Percentiles rank a stretch among this genome's conserved stretches.
phyloP scores from a whole-genome alignment of 2,797 vertebrate genomes.

The Sebastes jordani region DNA sequence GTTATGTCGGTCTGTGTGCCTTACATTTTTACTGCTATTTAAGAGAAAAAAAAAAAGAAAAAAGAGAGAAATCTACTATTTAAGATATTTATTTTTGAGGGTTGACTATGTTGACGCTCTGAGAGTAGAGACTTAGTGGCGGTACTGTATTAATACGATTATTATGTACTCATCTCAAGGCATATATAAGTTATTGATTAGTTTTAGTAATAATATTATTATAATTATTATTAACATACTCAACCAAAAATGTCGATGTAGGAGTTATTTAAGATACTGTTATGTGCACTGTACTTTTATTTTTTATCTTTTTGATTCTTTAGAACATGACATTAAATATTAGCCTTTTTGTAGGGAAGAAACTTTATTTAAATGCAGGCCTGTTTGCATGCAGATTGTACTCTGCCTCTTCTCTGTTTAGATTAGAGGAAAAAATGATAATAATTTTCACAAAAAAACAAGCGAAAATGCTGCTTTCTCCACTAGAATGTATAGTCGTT shows the following conservation, averaged over 20 bases:
- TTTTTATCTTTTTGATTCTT: conserved; percentile 87
- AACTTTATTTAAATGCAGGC: conserved; percentile 83
- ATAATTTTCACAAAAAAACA: conserved; percentile 70
- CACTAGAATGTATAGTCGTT: conserved; percentile 89
- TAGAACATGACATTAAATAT: conserved; percentile 89
- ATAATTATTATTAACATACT: conserved; percentile 91
- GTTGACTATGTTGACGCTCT: conserved; percentile 94
- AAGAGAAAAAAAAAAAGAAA: conserved; percentile 62
- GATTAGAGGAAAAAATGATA: conserved; percentile 66
- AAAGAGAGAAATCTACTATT: conserved; percentile 79
- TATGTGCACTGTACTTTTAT: conserved; percentile 94
- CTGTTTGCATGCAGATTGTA: conserved; percentile 77
- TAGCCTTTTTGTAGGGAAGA: conserved; percentile 82
- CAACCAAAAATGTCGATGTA: conserved; percentile 96
- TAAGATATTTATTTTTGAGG: conserved; percentile 98
- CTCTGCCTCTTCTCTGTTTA: conserved; percentile 78
- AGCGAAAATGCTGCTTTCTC: conserved; percentile 92
- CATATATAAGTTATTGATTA: conserved; percentile 99
- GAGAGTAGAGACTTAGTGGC: conserved; percentile 93
- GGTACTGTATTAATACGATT: conserved; percentile 93
- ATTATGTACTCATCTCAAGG: conserved; percentile 99
- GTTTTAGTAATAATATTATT: conserved; percentile 89
- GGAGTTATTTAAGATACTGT: conserved; percentile 96
- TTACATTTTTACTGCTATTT: conserved; percentile 97
- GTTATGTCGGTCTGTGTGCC: conserved; percentile 91